A percentile compares a stretch with the other conserved stretches of the same genome.
Conservation (phyloP, 2,888 invertebrate genomes). For the Pedicia rivosa region DNA sequence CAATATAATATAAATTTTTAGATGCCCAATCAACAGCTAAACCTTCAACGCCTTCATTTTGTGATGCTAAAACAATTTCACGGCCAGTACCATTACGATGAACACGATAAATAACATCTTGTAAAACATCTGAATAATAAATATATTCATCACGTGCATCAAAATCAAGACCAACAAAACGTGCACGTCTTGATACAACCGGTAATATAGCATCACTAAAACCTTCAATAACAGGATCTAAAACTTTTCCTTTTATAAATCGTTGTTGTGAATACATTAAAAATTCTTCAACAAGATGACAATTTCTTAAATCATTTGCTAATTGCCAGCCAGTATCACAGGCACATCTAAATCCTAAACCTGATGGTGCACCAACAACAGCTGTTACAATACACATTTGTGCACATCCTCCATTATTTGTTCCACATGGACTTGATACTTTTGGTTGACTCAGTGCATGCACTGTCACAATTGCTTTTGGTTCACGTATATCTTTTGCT, state of each 20-base stretch:
- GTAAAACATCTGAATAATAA: constrained; percentile 93
- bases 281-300: constrained; percentile 70
- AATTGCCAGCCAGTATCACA: constrained; percentile 79
- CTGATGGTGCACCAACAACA: constrained; percentile 42
- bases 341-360: constrained; percentile 77
- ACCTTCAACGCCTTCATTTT: constrained; percentile 94
- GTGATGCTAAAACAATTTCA: constrained; percentile 85
- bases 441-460: constrained; percentile 62
- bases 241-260: constrained; percentile 85
- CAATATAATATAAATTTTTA: constrained; percentile 90
- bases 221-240: constrained; percentile 75
- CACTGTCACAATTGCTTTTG: constrained; percentile 68
- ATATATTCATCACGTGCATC: constrained; percentile 81
- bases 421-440: constrained; percentile 69
- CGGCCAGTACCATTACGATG: constrained; percentile 62
- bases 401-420: constrained; percentile 76
- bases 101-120: constrained; percentile 82
- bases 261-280: constrained; percentile 91
- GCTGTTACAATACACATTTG: constrained; percentile 90
- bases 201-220: constrained; percentile 93
- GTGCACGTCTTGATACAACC: constrained; percentile 75
- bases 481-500: constrained; percentile 63
- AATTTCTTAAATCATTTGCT: constrained; percentile 56
- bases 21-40: constrained; percentile 92
- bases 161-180: constrained; percentile 91